Conservation (phyloP, 2,797 vertebrate species). For the Parambassis ranga region DNA sequence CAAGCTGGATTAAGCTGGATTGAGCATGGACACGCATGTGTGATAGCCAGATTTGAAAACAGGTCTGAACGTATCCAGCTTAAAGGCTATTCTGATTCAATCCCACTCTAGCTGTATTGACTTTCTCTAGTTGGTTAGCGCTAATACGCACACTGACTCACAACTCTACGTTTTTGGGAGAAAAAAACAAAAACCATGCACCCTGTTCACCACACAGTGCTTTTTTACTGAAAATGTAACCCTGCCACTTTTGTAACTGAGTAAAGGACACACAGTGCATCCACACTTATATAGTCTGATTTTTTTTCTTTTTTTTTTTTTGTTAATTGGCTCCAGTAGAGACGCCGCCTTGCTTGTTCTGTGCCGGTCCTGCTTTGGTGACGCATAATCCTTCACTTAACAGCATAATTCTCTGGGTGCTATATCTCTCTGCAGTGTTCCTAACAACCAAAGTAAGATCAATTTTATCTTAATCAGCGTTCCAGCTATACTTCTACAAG, state of each 20-base stretch:
- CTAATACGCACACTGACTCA: neutral
- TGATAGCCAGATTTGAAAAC: too few species aligned
- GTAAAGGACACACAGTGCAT: neutral
- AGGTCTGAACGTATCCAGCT: too few species aligned
- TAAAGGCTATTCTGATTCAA: too few species aligned
- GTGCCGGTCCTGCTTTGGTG: neutral
- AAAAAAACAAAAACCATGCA: neutral
- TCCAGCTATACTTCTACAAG: constrained; percentile 39
- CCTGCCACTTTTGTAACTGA: neutral
- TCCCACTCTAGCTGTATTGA: too few species aligned
- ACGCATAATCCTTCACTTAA: constrained; percentile 13
- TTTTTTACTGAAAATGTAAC: too few species aligned
- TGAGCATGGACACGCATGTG: too few species aligned
- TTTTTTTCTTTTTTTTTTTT: too few species aligned
- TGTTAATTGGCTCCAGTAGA: constrained; percentile 48
- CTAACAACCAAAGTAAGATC: constrained; percentile 20
- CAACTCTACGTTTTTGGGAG: neutral
- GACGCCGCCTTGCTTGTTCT: neutral
- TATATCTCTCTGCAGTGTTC: constrained; percentile 18
- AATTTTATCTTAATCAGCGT: constrained; percentile 38
- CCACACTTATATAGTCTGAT: too few species aligned
- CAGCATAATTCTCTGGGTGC: constrained; percentile 5
- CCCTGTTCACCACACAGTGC: too few species aligned
- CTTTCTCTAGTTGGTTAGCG: too few species aligned
- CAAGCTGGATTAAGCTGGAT: too few species aligned